phyloP scores from a whole-genome alignment of 2,113 vertebrate species.

The Glaucomys volans region DNA sequence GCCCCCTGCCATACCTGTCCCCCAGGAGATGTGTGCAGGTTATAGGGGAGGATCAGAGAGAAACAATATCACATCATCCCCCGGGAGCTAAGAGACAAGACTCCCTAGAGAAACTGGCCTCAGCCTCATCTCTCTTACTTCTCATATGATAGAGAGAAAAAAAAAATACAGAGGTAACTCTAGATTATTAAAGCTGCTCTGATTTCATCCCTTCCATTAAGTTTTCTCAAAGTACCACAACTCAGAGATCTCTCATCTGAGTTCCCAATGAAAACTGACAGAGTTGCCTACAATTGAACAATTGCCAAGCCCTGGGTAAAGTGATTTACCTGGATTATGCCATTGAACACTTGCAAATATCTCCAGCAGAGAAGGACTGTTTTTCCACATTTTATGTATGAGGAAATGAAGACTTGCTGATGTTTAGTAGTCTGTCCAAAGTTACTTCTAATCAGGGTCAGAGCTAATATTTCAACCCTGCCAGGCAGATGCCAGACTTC shows the following conservation, averaged over 20 bases:
- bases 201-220: background rate
- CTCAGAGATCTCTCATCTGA: background rate
- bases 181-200: background rate
- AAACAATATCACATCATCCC: background rate
- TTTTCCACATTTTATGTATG: background rate
- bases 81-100: background rate
- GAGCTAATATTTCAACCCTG: constrained; percentile 19
- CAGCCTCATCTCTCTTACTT: background rate
- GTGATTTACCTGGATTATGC: background rate
- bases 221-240: background rate
- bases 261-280: background rate
- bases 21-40: background rate
- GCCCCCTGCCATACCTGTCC: background rate
- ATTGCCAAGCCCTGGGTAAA: background rate
- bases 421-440: background rate
- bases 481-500: background rate
- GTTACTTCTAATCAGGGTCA: background rate
- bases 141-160: background rate
- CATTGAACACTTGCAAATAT: background rate
- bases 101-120: background rate
- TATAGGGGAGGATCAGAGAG: background rate
- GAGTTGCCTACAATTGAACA: background rate
- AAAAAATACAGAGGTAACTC: background rate
- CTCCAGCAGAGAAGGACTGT: background rate
- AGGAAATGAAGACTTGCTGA: background rate